Evolutionary conservation across 2,113 vertebrate genomes (phyloP).

Genomic region (Plestiodon gilberti): DNA sequence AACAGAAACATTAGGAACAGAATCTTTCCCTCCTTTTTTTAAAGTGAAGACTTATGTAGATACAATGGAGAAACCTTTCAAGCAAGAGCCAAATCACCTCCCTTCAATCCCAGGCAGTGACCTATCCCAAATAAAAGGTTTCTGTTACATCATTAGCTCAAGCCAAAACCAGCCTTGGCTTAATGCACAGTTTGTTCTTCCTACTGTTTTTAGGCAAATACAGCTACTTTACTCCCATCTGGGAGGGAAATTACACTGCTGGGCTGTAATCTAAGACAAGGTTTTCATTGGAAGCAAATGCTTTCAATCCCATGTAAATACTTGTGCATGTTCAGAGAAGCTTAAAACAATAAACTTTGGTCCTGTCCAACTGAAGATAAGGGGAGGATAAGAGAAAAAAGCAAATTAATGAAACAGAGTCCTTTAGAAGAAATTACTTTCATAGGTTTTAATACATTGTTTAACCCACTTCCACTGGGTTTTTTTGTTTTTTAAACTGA

Average conservation of each 20-base stretch:
- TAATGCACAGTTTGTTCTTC: slow-evolving; percentile 94
- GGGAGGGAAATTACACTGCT: slow-evolving; percentile 89
- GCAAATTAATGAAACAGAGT: slow-evolving; percentile 70
- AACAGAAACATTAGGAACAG: slow-evolving; percentile 86
- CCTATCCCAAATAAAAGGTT: slow-evolving; percentile 88
- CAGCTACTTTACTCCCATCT: slow-evolving; percentile 88
- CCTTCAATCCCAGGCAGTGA: slow-evolving; percentile 81
- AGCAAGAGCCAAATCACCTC: slow-evolving; percentile 81
- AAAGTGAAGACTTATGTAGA: slow-evolving; percentile 93
- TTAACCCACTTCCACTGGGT: slow-evolving; percentile 76
- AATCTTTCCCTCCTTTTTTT: slow-evolving; percentile 70
- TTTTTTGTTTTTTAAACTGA: slow-evolving; percentile 60
- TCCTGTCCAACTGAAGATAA: slow-evolving; percentile 85
- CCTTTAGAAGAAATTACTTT: slow-evolving; percentile 74
- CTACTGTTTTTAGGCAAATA: slow-evolving; percentile 97
- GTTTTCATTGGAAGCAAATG: slow-evolving; percentile 99
- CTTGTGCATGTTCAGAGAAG: slow-evolving; percentile 96
- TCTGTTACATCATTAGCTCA: slow-evolving; percentile 95
- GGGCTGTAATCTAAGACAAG: slow-evolving; percentile 98
- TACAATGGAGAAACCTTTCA: slow-evolving; percentile 87
- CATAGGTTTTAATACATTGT: slow-evolving; percentile 78
- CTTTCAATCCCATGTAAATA: slow-evolving; percentile 99
- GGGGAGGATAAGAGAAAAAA: slow-evolving; percentile 83
- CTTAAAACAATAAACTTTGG: slow-evolving; percentile 98
- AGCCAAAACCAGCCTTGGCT: slow-evolving; percentile 90